Evolutionary conservation across 2,888 invertebrate species (phyloP).

Genomic region (Anodontia alba): DNA sequence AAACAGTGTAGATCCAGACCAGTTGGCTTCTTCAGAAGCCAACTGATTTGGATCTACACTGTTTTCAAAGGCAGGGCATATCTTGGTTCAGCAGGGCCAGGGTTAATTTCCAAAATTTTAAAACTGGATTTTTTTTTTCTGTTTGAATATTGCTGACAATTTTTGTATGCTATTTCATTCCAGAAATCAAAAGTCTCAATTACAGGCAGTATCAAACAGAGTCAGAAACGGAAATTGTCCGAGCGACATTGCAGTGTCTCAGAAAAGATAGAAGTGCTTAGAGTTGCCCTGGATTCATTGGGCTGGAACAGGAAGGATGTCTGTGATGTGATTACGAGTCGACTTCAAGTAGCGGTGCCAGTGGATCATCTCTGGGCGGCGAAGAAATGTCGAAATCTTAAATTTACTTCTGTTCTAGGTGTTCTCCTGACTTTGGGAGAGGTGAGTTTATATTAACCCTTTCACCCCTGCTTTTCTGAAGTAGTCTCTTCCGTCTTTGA

Average conservation of each 20-base stretch:
- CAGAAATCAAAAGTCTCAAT: constrained; percentile 69
- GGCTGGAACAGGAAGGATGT: constrained; percentile 95
- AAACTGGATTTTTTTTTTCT: too few species aligned
- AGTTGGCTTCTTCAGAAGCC: too few species aligned
- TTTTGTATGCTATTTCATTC: constrained; percentile 29
- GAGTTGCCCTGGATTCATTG: constrained; percentile 95
- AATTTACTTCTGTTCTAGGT: constrained; percentile 93
- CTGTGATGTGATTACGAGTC: constrained; percentile 95
- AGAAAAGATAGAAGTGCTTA: constrained; percentile 77
- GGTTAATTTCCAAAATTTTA: too few species aligned
- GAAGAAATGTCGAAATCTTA: constrained; percentile 79
- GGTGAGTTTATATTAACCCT: constrained; percentile 86
- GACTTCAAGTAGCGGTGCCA: constrained; percentile 93
- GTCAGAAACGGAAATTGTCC: constrained; percentile 61
- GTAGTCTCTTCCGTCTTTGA: too few species aligned
- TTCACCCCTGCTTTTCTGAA: too few species aligned
- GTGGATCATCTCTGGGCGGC: constrained; percentile 91
- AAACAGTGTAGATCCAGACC: too few species aligned
- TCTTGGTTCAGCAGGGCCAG: too few species aligned
- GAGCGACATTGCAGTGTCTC: constrained; percentile 64
- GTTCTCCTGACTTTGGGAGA: constrained; percentile 96
- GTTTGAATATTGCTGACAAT: too few species aligned
- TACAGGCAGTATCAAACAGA: constrained; percentile 35
- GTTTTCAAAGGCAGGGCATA: too few species aligned
- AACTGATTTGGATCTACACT: too few species aligned